Conservation (phyloP, 2,888 invertebrate genomes). For the Patella depressa region DNA sequence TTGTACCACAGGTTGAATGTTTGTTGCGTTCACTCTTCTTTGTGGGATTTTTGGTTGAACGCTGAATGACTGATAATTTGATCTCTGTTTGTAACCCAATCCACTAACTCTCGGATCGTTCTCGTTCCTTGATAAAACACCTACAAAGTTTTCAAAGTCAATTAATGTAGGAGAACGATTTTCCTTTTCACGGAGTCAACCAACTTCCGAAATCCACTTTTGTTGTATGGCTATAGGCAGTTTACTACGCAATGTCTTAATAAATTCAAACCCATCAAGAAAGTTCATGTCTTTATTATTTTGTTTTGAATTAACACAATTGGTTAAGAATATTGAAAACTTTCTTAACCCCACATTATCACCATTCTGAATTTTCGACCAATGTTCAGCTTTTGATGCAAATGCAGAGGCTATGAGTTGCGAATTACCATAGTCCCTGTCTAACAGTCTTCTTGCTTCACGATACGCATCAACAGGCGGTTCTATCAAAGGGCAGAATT, state of each 20-base stretch:
- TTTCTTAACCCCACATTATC: no score
- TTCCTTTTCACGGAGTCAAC: neutral
- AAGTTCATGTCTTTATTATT: neutral
- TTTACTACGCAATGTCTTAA: neutral
- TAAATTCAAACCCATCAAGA: slow-evolving; percentile 10
- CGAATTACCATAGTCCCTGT: no score
- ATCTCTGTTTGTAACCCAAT: neutral
- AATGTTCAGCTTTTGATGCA: no score
- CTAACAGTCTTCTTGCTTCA: no score
- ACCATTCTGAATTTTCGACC: no score
- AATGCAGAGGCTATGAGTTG: no score
- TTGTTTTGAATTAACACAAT: slow-evolving; percentile 12
- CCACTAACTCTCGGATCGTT: slow-evolving; percentile 1
- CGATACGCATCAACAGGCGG: no score
- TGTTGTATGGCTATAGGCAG: neutral
- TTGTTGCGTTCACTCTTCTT: no score
- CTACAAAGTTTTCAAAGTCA: neutral
- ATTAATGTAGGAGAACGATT: neutral
- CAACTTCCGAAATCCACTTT: neutral
- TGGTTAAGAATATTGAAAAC: no score
- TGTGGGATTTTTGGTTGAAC: neutral
- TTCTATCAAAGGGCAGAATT: no score
- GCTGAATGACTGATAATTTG: neutral
- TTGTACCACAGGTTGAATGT: no score
- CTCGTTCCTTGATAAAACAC: neutral